Evolutionary conservation across 2,797 vertebrate genomes (phyloP), one percentile per base, ranked within the genome.

Genomic region (Masticophis lateralis): DNA sequence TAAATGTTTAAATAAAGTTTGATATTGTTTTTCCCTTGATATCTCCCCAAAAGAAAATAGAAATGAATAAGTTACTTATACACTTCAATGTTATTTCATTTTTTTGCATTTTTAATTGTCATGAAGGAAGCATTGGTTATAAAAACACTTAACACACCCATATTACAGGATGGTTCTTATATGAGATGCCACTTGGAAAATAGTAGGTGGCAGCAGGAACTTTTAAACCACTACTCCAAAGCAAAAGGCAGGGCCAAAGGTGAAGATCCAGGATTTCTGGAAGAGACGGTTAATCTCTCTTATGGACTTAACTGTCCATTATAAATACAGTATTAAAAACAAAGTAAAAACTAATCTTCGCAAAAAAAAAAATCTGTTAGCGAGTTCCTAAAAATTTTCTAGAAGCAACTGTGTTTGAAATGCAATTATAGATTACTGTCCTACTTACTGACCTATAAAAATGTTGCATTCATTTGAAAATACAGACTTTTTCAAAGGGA

Each of bases 341-440:
- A 90, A 92, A 53, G 10, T 32, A 51, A 88, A 92, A 79, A 43
- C 51, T 60, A 56, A 86, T 63, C 7, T 32, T n/a, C 57, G 8
- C 10, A 74, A 13, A 51, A 55, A 27, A 66, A 69, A 25, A 69
- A 25, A n/a, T 9, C 1, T 61, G 20, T 53, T 66, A 56, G 0
- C 66, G 1, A 66, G n/a, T 6, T 20, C 61, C 91, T 93, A 57
- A 88, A 95, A 94, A 93, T 37, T 14, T 74, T 37, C 47, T 43
- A 14, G 20, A 90, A 7, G n/a, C 6, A 83, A 43, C 79, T 10
- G 13, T 28, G 14, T 66, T 93, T 90, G 55, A 88, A 93, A 43
- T 74, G 43, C 32, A 69, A 10, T 28, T 83, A 16, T 13, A 88
- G 63, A 91, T 83, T 91, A 22, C 37, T 59, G 32, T 91, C 16